A percentile compares a stretch with the other conserved stretches of the same genome.
Conservation (phyloP, 2,888 invertebrate genomes). For the Hirtodrosophila trivittata region DNA sequence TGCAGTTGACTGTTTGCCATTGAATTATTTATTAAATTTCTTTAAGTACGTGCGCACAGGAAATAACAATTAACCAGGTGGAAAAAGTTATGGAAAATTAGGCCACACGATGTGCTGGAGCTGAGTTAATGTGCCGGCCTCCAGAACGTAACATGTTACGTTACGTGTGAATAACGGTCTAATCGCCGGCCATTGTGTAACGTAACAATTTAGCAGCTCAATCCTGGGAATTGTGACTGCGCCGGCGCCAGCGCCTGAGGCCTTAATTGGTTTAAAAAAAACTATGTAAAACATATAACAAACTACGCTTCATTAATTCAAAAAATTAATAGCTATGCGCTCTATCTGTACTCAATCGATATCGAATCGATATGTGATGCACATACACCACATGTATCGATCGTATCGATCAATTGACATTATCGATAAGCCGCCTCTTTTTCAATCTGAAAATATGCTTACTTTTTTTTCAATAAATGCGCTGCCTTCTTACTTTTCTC, state of each 20-base stretch:
- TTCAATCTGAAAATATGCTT: no score
- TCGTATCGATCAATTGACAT: slow-evolving; percentile 21
- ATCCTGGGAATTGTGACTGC: slow-evolving; percentile 10
- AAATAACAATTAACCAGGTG: slow-evolving; percentile 62
- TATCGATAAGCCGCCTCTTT: slow-evolving; percentile 40
- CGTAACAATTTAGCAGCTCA: slow-evolving; percentile 11
- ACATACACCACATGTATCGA: slow-evolving; percentile 19
- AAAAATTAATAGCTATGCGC: slow-evolving; percentile 43
- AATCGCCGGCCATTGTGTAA: slow-evolving; percentile 23
- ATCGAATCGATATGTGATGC: no score
- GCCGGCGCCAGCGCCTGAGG: slow-evolving; percentile 17
- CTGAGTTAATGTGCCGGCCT: slow-evolving; percentile 40
- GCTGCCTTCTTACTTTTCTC: slow-evolving; percentile 17
- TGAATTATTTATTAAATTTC: no score
- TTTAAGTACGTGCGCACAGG: slow-evolving; percentile 75
- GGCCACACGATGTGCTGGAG: slow-evolving; percentile 57
- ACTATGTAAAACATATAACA: slow-evolving; percentile 44
- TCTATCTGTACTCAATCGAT: slow-evolving; percentile 31
- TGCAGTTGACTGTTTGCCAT: slow-evolving; percentile 16
- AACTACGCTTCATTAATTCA: slow-evolving; percentile 39
- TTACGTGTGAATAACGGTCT: slow-evolving; percentile 23
- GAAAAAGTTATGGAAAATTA: slow-evolving; percentile 44
- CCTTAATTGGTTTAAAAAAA: slow-evolving; percentile 33
- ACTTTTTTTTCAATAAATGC: slow-evolving; percentile 56
- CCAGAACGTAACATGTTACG: slow-evolving; percentile 13